phyloP scores from a whole-genome alignment of 2,113 vertebrate genomes.

The Actenoides hombroni region DNA sequence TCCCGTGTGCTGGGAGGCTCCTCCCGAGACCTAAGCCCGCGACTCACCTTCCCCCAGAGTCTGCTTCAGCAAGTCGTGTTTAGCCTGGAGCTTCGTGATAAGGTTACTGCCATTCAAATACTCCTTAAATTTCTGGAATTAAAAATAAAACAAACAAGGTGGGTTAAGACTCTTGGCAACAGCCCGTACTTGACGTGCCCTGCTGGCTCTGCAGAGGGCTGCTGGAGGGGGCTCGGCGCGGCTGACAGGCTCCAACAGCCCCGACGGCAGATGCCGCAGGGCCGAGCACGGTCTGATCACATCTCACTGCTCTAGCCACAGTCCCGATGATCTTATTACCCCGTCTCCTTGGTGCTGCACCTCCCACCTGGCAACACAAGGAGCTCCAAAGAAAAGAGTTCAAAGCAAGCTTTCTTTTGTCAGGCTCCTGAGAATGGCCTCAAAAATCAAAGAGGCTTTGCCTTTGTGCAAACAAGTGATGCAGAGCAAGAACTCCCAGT shows the following conservation, averaged over 20 bases:
- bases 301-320: background rate
- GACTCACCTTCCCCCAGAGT: conserved; percentile 94
- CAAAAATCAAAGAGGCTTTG: background rate
- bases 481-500: background rate
- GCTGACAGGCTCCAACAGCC: background rate
- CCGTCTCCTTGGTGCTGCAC: background rate
- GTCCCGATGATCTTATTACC: background rate
- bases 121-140: conserved; percentile 94
- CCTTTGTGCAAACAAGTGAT: background rate
- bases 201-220: background rate
- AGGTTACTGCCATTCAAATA: conserved; percentile 97
- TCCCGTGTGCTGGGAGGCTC: background rate
- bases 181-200: rapidly evolving
- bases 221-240: background rate
- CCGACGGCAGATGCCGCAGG: background rate
- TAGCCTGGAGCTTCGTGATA: conserved; percentile 96
- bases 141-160: background rate
- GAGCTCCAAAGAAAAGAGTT: background rate
- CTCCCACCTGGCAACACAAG: background rate
- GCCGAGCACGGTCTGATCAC: background rate
- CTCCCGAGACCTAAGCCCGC: background rate
- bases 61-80: conserved; percentile 96
- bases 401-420: conserved; percentile 21
- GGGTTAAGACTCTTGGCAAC: background rate
- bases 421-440: background rate